Base-by-base conservation (phyloP, 1,140 invertebrate species). In the Pemphigus obesinymphae region DNA sequence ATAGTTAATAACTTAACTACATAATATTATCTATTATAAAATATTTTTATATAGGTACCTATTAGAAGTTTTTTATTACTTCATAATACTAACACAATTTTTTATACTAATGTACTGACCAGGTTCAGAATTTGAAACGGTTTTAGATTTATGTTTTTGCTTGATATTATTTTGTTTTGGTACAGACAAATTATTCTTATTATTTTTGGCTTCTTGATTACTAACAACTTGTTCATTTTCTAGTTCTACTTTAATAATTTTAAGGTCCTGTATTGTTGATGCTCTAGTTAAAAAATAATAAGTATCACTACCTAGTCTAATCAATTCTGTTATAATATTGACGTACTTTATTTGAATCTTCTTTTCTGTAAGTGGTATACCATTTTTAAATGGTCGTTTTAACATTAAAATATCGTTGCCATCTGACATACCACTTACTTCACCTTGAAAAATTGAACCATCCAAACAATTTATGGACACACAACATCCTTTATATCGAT, bases 381-480 rank as follows among this genome's bases (percentile, higher is more conserved):
- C 94, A 88, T 97, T 94, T 83, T 92, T 90, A 86, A 94, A 95
- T 11, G 92, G 91, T 86, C 94, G 92, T 17, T 89, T 90, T 43
- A 97, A 88, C 4, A 92, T 94, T 55, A 97, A 90, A 37, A 90
- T 90, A 83, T 89, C 87, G 34, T 85, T 83, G 37, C 89, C 87
- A 63, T 90, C 89, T 83, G 93, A 92, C 17, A 94, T 91, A 85
- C 91, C 89, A 31, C 90, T 86, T 80, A 97, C 94, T 85, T 93
- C 91, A 26, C 95, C 95, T 86, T 96, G 94, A 86, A 92, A 94
- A 78, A 89, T 91, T 29, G 92, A 92, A 45, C 92, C 85, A 66
- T 92, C 90, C 0, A 89, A 89, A 85, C 93, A 94, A 85, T 92
- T 92, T 50, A 95, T 90, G n/a, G 93, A 94, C 75, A 95, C 92